These are phyloP conservation scores for Paracanthobrama guichenoti DNA, from an alignment of 2,113 vertebrate species.

Conservation along the genomic window DNA sequence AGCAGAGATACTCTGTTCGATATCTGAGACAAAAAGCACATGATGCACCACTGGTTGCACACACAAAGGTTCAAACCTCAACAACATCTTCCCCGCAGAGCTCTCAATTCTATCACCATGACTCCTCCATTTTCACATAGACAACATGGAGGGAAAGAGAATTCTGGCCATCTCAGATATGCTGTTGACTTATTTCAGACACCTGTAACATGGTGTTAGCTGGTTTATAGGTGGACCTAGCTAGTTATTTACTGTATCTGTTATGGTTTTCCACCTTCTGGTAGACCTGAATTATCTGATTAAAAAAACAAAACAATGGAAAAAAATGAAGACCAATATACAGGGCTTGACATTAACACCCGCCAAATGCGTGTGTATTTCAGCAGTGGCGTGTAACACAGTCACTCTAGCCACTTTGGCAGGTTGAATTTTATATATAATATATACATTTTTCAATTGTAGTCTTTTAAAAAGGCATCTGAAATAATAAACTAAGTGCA, in stretches of 20 bases:
- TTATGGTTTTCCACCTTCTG: neutral
- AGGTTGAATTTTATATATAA: too few species aligned
- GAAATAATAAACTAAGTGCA: too few species aligned
- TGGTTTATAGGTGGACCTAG: neutral
- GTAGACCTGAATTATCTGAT: neutral
- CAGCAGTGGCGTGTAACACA: too few species aligned
- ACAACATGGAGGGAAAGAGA: neutral
- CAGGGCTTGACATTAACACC: too few species aligned
- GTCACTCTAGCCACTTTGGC: too few species aligned
- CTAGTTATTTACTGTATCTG: neutral
- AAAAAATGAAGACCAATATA: too few species aligned
- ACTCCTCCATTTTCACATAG: neutral
- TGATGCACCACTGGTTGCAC: neutral
- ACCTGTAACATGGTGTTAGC: neutral
- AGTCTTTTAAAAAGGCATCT: too few species aligned
- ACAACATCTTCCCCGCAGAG: conserved; percentile 9
- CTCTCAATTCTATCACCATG: neutral
- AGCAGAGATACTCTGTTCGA: neutral
- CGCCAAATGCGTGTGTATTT: too few species aligned
- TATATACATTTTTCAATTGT: too few species aligned
- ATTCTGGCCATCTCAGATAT: neutral
- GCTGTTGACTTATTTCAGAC: neutral
- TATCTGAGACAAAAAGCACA: conserved; percentile 9
- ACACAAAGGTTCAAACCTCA: neutral
- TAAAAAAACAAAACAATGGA: neutral